Conservation (phyloP, 2,888 invertebrate genomes). For the Arrhopalites spinosus region DNA sequence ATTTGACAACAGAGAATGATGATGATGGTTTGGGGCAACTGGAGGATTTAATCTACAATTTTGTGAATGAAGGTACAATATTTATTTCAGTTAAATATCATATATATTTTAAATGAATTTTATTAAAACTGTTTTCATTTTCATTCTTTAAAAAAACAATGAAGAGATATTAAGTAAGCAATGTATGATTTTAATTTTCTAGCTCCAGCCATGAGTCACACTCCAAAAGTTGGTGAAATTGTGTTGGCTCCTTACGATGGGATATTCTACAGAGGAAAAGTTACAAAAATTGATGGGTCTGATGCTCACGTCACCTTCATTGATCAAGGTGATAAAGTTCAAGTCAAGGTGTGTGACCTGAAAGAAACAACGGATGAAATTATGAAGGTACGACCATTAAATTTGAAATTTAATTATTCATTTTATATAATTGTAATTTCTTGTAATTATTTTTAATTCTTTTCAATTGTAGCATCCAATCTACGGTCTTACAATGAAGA, state of each 20-base stretch:
- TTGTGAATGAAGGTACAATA: slow-evolving; percentile 16
- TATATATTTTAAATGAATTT: neutral
- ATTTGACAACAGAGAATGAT: neutral
- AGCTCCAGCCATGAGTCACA: slow-evolving; percentile 5
- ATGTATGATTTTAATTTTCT: neutral
- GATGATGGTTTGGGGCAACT: neutral
- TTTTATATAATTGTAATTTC: too few relatives aligned
- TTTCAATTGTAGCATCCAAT: slow-evolving; percentile 11
- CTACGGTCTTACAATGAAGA: too few relatives aligned
- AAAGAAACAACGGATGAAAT: slow-evolving; percentile 31
- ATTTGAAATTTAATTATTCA: too few relatives aligned
- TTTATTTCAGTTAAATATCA: neutral
- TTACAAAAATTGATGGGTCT: slow-evolving; percentile 19
- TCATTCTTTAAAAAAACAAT: too few relatives aligned
- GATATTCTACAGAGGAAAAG: slow-evolving; percentile 41
- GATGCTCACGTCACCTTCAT: slow-evolving; percentile 33
- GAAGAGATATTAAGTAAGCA: neutral
- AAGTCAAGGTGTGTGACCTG: slow-evolving; percentile 23
- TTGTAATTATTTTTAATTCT: neutral
- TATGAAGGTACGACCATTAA: slow-evolving; percentile 42
- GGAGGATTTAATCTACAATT: neutral
- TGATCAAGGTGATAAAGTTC: slow-evolving; percentile 44
- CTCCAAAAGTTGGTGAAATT: slow-evolving; percentile 41
- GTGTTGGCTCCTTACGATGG: slow-evolving; percentile 42
- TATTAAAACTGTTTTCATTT: too few relatives aligned